These are phyloP conservation scores for Oscheius sp. DNA, from an alignment of 2,888 invertebrate species.

Conservation along the genomic window DNA sequence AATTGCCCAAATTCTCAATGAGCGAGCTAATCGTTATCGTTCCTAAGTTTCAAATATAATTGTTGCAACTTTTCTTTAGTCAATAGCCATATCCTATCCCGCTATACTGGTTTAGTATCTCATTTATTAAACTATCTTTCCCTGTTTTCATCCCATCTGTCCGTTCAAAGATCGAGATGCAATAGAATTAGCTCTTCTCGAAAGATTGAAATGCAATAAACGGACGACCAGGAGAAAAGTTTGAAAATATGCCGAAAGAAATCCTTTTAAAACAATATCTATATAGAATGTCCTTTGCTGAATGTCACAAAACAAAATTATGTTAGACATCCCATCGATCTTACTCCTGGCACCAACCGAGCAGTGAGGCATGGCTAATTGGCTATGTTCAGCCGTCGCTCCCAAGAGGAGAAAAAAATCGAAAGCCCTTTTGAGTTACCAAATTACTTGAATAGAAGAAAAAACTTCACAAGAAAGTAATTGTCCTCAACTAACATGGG, in stretches of 20 bases:
- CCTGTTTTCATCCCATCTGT: neutral
- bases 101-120: neutral
- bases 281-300: too few species aligned
- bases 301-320: too few species aligned
- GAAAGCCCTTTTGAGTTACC: too few species aligned
- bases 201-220: neutral
- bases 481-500: too few species aligned
- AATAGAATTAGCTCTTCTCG: neutral
- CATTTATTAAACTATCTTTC: neutral
- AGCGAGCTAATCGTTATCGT: constrained; percentile 43
- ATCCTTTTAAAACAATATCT: too few species aligned
- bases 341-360: too few species aligned
- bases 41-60: neutral
- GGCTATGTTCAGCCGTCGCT: too few species aligned
- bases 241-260: neutral
- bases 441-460: too few species aligned
- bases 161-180: neutral
- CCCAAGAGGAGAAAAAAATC: too few species aligned
- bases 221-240: neutral
- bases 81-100: constrained; percentile 14
- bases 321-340: too few species aligned
- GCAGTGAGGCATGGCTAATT: too few species aligned
- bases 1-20: constrained; percentile 57
- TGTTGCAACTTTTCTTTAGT: neutral
- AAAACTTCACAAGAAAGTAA: too few species aligned